phyloP scores from a whole-genome alignment of 2,797 vertebrate genomes.

The Pagetopsis macropterus region DNA sequence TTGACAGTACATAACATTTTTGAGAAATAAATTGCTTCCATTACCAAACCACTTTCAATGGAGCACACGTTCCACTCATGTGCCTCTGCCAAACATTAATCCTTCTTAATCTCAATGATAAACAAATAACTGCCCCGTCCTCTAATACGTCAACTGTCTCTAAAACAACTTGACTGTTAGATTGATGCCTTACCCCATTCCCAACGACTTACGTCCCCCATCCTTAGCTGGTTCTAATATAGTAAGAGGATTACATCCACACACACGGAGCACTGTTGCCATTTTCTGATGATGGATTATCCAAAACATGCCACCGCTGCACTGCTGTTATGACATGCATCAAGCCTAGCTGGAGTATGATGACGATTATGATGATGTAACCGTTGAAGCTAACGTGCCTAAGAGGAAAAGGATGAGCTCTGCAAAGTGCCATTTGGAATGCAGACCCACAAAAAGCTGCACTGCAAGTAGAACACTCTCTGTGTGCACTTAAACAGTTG shows the following conservation, averaged over 20 bases:
- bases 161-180: conserved; percentile 5
- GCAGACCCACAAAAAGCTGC: conserved; percentile 62
- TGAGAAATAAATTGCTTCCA: background rate
- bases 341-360: conserved; percentile 37
- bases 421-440: conserved; percentile 70
- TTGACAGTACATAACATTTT: too few relatives aligned
- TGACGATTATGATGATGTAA: conserved; percentile 73
- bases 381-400: conserved; percentile 26
- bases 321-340: conserved; percentile 66
- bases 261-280: conserved; percentile 56
- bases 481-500: conserved; percentile 75
- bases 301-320: conserved; percentile 74
- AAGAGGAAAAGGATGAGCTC: conserved; percentile 61
- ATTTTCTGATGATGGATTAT: conserved; percentile 80
- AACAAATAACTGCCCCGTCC: conserved; percentile 8
- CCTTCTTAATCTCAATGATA: background rate
- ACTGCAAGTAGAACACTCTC: conserved; percentile 64
- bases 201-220: conserved; percentile 62
- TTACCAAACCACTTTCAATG: background rate
- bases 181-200: conserved; percentile 32
- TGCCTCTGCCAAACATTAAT: too few relatives aligned
- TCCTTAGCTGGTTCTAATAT: conserved; percentile 63
- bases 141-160: conserved; percentile 25
- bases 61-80: background rate
- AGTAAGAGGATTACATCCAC: conserved; percentile 78